phyloP scores from a whole-genome alignment of 2,888 invertebrate genomes.

The Strigamia maritima region DNA sequence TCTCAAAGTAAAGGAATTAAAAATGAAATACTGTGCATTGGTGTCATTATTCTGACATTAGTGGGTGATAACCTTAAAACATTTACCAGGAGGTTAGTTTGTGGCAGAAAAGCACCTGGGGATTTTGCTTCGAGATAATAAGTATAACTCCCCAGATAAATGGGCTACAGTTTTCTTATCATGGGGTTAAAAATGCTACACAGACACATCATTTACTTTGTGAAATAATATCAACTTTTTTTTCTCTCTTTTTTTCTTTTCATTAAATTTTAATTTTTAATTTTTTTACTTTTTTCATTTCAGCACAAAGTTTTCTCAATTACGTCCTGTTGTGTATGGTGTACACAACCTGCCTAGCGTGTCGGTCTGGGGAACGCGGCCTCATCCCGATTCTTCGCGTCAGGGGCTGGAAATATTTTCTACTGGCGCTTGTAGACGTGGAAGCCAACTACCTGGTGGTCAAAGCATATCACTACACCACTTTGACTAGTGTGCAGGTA shows the following conservation, averaged over 20 bases:
- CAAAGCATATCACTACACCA: constrained; percentile 73
- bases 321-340: constrained; percentile 72
- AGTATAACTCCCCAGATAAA: background rate
- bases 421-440: constrained; percentile 77
- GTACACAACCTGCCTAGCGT: constrained; percentile 72
- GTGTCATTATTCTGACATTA: background rate
- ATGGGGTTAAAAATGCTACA: too few species aligned
- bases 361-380: constrained; percentile 62
- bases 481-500: constrained; percentile 69
- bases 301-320: constrained; percentile 74
- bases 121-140: background rate
- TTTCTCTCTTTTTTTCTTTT: background rate
- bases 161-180: too few species aligned
- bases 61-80: background rate
- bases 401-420: constrained; percentile 72
- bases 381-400: constrained; percentile 64
- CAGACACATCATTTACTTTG: background rate
- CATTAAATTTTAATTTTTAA: background rate
- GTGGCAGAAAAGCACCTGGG: background rate
- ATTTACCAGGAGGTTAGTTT: background rate
- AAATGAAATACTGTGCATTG: background rate
- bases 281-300: constrained; percentile 43
- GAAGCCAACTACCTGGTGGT: constrained; percentile 80
- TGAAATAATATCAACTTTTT: background rate
- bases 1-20: too few species aligned